These are phyloP conservation scores for Cheilosia scutellata DNA, from an alignment of 2,888 invertebrate species.

Conservation along the genomic window DNA sequence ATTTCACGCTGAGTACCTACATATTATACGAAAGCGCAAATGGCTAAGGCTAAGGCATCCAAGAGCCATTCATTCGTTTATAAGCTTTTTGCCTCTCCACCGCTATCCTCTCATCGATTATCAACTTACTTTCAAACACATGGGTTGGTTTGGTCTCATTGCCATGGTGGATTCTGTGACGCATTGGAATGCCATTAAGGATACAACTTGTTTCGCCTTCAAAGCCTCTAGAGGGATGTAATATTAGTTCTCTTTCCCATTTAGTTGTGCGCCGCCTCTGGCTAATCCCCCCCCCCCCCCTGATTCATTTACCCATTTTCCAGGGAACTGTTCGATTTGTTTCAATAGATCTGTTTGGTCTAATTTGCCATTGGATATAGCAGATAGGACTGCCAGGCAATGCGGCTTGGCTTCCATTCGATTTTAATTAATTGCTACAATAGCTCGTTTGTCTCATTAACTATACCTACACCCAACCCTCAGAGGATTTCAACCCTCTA, in stretches of 20 bases:
- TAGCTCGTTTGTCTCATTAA: constrained; percentile 71
- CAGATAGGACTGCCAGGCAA: constrained; percentile 38
- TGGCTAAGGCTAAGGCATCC: constrained; percentile 31
- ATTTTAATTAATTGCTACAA: constrained; percentile 74
- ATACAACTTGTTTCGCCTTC: constrained; percentile 6
- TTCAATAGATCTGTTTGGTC: constrained; percentile 45
- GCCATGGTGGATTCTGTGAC: neutral
- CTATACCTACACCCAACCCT: constrained; percentile 54
- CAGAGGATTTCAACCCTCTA: constrained; percentile 59
- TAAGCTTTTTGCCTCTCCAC: constrained; percentile 30
- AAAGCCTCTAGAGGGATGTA: constrained; percentile 20
- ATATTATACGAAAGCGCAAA: constrained; percentile 1
- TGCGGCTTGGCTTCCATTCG: constrained; percentile 57
- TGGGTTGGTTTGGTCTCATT: neutral
- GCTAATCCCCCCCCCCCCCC: constrained; percentile 23
- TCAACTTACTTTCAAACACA: constrained; percentile 31
- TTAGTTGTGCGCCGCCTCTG: neutral
- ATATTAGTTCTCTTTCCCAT: neutral
- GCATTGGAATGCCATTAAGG: constrained; percentile 42
- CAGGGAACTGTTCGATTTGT: constrained; percentile 43
- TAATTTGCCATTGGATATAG: constrained; percentile 51
- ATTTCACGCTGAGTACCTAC: constrained; percentile 26
- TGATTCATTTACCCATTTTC: constrained; percentile 50
- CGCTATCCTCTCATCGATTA: constrained; percentile 59
- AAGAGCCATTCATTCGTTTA: constrained; percentile 43